These are phyloP conservation scores for Sylvia atricapilla DNA, from an alignment of 2,113 vertebrate species.

Conservation along the genomic window DNA sequence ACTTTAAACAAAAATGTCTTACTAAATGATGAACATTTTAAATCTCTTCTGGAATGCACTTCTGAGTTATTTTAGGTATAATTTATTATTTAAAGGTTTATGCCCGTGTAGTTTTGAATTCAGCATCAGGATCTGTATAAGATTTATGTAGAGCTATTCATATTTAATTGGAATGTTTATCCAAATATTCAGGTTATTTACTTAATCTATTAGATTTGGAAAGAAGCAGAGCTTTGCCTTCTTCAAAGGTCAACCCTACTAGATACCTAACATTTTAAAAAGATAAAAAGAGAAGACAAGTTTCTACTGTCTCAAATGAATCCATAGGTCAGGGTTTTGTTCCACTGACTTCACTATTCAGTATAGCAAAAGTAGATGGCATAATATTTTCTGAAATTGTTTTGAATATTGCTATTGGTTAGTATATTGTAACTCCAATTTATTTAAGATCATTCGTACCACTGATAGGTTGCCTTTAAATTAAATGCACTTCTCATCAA, in stretches of 20 bases:
- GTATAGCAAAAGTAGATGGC: background rate
- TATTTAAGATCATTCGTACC: background rate
- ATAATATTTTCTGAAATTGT: background rate
- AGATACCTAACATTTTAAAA: background rate
- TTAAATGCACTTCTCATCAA: background rate
- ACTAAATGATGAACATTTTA: constrained; percentile 12
- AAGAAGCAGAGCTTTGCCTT: background rate
- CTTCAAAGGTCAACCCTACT: background rate
- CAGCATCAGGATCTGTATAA: background rate
- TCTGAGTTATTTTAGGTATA: background rate
- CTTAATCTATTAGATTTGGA: background rate
- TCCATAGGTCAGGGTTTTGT: background rate
- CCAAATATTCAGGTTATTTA: constrained; percentile 4
- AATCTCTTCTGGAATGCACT: constrained; percentile 14
- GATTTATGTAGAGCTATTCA: background rate
- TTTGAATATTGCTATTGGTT: background rate
- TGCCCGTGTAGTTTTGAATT: background rate
- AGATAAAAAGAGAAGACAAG: background rate
- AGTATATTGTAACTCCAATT: background rate
- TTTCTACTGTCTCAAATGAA: background rate
- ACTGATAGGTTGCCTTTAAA: background rate
- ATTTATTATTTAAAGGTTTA: constrained; percentile 10
- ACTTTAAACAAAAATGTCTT: background rate
- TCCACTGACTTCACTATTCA: background rate
- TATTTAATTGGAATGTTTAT: constrained; percentile 14